phyloP scores from a whole-genome alignment of 2,113 vertebrate genomes.

The Oreocharis arfaki region DNA sequence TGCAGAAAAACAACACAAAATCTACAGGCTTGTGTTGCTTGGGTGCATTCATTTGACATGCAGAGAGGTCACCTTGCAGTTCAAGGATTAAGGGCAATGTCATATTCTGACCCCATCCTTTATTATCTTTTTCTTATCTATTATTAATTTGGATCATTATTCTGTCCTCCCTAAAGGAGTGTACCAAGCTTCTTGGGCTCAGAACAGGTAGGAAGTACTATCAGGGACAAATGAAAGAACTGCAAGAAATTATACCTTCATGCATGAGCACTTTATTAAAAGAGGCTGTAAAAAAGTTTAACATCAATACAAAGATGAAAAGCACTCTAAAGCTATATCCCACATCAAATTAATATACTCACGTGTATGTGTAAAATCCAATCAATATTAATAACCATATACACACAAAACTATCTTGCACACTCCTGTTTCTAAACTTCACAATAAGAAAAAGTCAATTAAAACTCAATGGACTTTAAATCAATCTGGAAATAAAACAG shows the following conservation, averaged over 20 bases:
- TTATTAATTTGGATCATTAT: background rate
- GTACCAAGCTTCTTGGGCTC: background rate
- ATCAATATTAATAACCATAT: background rate
- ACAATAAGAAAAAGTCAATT: background rate
- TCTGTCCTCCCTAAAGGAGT: background rate
- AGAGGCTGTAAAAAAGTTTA: background rate
- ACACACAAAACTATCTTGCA: background rate
- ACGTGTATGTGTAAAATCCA: background rate
- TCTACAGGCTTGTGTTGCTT: background rate
- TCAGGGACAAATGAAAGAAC: background rate
- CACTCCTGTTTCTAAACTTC: background rate
- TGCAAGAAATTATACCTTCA: background rate
- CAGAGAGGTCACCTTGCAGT: background rate
- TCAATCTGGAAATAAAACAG: background rate
- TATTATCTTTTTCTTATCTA: background rate
- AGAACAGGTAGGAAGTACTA: background rate
- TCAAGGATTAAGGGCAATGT: background rate
- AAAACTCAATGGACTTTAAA: background rate
- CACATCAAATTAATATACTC: background rate
- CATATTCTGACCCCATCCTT: fast-evolving
- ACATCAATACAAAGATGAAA: background rate
- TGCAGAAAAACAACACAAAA: background rate
- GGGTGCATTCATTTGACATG: background rate
- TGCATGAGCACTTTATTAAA: background rate
- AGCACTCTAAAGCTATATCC: background rate